Conservation (phyloP, 2,113 vertebrate genomes). For the Myrmecobius fasciatus region DNA sequence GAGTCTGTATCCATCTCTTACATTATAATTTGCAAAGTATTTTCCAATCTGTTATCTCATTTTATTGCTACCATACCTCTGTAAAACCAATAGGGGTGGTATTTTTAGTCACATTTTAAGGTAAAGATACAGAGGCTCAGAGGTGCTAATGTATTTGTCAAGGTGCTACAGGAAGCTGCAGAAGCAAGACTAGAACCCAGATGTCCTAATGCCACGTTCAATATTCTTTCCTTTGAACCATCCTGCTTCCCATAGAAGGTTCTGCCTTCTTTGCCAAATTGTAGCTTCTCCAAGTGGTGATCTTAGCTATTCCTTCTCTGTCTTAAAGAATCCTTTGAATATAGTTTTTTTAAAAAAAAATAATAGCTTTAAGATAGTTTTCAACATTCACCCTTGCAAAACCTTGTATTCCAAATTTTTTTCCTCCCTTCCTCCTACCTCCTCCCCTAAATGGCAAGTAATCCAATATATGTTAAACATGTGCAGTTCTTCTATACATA, state of each 20-base stretch:
- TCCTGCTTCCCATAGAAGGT: background rate
- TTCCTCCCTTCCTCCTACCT: too few relatives aligned
- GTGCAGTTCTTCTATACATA: too few relatives aligned
- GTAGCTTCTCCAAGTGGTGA: background rate
- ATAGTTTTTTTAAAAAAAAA: background rate
- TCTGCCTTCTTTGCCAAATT: background rate
- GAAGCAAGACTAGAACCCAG: background rate
- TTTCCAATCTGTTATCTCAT: background rate
- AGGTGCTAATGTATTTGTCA: background rate
- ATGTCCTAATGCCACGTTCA: background rate
- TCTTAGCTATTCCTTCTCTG: too few relatives aligned
- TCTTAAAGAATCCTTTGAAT: too few relatives aligned
- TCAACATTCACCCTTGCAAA: too few relatives aligned
- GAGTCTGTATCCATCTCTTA: background rate
- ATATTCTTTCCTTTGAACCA: background rate
- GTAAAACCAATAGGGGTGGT: conserved; percentile 35
- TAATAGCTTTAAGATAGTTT: too few relatives aligned
- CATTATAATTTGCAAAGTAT: background rate
- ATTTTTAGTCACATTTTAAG: background rate
- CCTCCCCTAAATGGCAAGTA: too few relatives aligned
- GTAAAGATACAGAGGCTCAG: background rate
- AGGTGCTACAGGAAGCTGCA: conserved; percentile 18
- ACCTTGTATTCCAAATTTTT: too few relatives aligned
- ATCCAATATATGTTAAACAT: too few relatives aligned
- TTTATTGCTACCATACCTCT: background rate